These are phyloP conservation scores for Mionectes olivaceus DNA, from an alignment of 2,797 vertebrate genomes.

Conservation along the genomic window DNA sequence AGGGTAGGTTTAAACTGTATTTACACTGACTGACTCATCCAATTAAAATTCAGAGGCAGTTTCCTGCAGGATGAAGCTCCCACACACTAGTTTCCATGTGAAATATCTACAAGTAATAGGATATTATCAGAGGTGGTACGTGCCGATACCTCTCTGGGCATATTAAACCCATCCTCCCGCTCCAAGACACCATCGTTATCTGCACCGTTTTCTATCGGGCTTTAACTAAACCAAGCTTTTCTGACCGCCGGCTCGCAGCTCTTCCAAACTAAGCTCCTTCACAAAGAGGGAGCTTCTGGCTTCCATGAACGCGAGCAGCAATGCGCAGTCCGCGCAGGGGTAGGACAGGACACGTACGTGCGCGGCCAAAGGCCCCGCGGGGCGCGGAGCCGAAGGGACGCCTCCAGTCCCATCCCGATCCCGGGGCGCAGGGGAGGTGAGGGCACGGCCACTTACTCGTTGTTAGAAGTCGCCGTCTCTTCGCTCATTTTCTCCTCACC, in stretches of 20 bases:
- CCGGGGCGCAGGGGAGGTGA: background rate
- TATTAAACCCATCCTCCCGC: background rate
- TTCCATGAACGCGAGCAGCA: background rate
- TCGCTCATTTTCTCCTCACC: slow-evolving; percentile 99
- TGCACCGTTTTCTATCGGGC: background rate
- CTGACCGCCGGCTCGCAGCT: background rate
- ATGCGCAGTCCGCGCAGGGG: slow-evolving; percentile 5
- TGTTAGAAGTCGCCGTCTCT: slow-evolving; percentile 97
- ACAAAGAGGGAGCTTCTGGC: slow-evolving; percentile 37
- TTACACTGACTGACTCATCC: slow-evolving; percentile 81
- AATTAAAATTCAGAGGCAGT: slow-evolving; percentile 78
- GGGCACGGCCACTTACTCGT: slow-evolving; percentile 87
- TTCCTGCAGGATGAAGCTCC: slow-evolving; percentile 78
- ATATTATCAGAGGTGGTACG: slow-evolving; percentile 16
- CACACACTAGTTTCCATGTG: slow-evolving; percentile 73
- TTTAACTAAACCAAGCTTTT: background rate
- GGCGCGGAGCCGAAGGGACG: background rate
- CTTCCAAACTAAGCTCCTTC: background rate
- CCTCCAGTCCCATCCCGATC: background rate
- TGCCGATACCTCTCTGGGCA: background rate
- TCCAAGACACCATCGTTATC: background rate
- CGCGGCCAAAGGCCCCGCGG: background rate
- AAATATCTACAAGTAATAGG: slow-evolving; percentile 56
- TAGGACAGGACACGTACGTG: background rate
- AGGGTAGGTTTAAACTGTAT: slow-evolving; percentile 72